Conservation (phyloP, 2,113 vertebrate species). For the Catharus minimus region DNA sequence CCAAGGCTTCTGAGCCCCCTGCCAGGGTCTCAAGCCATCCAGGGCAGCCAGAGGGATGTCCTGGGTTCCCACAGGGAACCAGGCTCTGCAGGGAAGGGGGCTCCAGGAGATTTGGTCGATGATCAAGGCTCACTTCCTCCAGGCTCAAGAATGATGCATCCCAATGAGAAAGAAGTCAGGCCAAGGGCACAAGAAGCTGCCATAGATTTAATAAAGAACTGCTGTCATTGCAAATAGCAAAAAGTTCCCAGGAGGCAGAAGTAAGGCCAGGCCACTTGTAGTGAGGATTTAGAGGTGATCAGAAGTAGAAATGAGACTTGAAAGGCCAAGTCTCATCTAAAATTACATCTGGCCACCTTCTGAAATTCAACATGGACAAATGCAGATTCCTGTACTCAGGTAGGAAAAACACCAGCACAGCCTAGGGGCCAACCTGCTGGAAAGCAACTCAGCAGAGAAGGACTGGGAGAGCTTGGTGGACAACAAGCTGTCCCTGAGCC, state of each 20-base stretch:
- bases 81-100: background rate
- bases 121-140: background rate
- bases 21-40: too few relatives aligned
- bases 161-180: background rate
- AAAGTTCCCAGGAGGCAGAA: background rate
- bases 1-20: too few relatives aligned
- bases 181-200: background rate
- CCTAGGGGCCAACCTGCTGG: background rate
- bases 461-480: background rate
- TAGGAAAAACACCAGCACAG: too few relatives aligned
- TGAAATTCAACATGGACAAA: background rate
- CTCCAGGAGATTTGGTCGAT: fast-evolving
- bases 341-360: background rate
- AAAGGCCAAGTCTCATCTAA: background rate
- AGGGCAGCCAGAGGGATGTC: too few relatives aligned
- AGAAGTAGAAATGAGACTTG: background rate
- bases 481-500: background rate
- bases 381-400: too few relatives aligned
- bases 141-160: background rate
- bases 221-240: background rate
- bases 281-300: background rate
- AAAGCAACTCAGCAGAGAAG: background rate
- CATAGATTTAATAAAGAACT: background rate
- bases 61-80: background rate
- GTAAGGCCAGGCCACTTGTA: background rate